Evolutionary conservation across 1,140 invertebrate genomes (phyloP), one percentile per base, ranked within the genome.

Genomic region (Papilio glaucus): DNA sequence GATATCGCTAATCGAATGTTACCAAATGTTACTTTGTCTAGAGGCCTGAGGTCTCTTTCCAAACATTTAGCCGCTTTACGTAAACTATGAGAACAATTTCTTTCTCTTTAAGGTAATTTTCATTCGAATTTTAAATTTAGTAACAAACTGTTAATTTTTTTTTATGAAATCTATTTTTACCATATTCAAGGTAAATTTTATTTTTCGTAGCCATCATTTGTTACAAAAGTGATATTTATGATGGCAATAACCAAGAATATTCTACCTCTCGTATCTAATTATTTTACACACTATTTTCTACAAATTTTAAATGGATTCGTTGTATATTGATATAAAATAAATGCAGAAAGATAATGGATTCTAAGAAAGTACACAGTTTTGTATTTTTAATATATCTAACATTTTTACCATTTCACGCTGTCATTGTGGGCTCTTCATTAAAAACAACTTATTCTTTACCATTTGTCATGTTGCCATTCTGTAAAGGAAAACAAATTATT

Each of bases 391-490:
- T 65, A 24, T 24, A 21, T 38, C 15, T 18, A 8, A 10, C 18
- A 0, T 65, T 62, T 13, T n/a, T 53, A 21, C 7, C 7, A 21
- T 65, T 65, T 39, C 24, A 65, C 37, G 29, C 21, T 21, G 15
- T 65, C 49, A 57, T 12, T 57, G 9, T 57, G 12, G 49, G 21
- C 49, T 65, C 37, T 0, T 39, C 29, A 42, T 1, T 42, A 29
- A 45, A n/a, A 38, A 12, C 13, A 65, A 33, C 29, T 68, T 78
- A 89, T 71, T 89, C 78, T 70, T 86, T 85, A 53, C 90, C 90
- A 71, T 92, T 92, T 73, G 86, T 86, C 62, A 92, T 80, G 68
- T 83, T 85, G 65, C 87, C 90, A 73, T 90, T 92, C 90, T 92
- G 88, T 63, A 86, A 90, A 12, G 57, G 77, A 82, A 82, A 72